Conservation (phyloP, 2,113 vertebrate species). For the Eupsittula cactorum region DNA sequence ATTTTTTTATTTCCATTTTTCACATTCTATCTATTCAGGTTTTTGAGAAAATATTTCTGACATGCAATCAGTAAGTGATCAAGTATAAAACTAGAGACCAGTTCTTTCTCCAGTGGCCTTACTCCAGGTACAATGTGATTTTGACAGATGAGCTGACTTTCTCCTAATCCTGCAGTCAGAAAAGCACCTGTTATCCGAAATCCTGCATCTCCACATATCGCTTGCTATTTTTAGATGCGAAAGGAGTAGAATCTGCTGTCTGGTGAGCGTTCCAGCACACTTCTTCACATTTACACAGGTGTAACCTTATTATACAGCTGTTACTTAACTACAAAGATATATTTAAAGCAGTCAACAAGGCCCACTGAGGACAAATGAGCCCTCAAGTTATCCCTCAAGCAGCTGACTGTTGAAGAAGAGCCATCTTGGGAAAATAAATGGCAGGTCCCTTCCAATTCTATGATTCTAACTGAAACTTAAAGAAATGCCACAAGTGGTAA, state of each 20-base stretch:
- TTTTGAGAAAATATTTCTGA: background rate
- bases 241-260: slow-evolving; percentile 30
- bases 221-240: slow-evolving; percentile 28
- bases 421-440: background rate
- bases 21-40: background rate
- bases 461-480: background rate
- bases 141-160: background rate
- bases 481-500: background rate
- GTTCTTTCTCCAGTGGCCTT: background rate
- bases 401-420: background rate
- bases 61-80: background rate
- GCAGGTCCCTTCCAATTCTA: background rate
- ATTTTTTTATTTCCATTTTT: background rate
- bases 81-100: background rate
- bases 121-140: background rate
- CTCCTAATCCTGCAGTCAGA: background rate
- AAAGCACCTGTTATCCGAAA: slow-evolving; percentile 18
- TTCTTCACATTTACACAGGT: slow-evolving; percentile 44
- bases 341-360: background rate
- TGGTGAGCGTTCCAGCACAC: background rate
- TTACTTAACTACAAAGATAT: background rate
- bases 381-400: background rate
- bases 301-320: slow-evolving; percentile 50
- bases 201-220: background rate
- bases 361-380: background rate